Percentiles rank a stretch among this genome's conserved stretches.
These are phyloP conservation scores for Papilio aristodemus DNA, from an alignment of 1,140 invertebrate species.

Conservation along the genomic window DNA sequence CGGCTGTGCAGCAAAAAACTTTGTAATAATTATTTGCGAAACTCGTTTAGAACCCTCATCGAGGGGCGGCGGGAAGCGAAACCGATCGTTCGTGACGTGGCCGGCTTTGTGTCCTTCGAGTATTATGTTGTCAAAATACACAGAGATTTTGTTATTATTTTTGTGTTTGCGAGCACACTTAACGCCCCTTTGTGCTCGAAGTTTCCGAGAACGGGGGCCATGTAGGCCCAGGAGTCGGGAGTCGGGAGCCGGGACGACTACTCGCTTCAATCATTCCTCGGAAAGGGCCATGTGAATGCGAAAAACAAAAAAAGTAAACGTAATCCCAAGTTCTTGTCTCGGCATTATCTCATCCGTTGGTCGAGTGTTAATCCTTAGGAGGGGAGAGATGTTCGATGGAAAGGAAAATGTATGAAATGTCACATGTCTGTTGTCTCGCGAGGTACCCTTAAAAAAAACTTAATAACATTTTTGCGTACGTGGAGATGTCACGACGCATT, in stretches of 20 bases:
- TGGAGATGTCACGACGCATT: slow-evolving; percentile 61
- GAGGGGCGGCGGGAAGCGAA: slow-evolving; percentile 70
- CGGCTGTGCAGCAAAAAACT: slow-evolving; percentile 63
- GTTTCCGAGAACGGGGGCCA: slow-evolving; percentile 68
- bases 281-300: slow-evolving; percentile 63
- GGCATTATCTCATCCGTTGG: slow-evolving; percentile 42
- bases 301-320: slow-evolving; percentile 55
- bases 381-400: slow-evolving; percentile 42
- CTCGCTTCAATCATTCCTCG: slow-evolving; percentile 60
- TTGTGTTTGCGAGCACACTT: slow-evolving; percentile 78
- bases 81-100: slow-evolving; percentile 76
- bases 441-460: slow-evolving; percentile 61
- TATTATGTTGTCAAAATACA: slow-evolving; percentile 80
- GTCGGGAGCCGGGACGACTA: slow-evolving; percentile 50
- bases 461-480: slow-evolving; percentile 74
- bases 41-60: slow-evolving; percentile 73
- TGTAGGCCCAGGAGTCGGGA: slow-evolving; percentile 54
- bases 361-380: slow-evolving; percentile 42
- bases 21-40: slow-evolving; percentile 79
- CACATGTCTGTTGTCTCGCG: slow-evolving; percentile 44
- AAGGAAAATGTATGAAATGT: slow-evolving; percentile 45
- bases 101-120: slow-evolving; percentile 72
- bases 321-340: slow-evolving; percentile 45
- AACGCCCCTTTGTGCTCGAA: slow-evolving; percentile 69
- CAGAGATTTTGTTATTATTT: slow-evolving; percentile 79